These are phyloP conservation scores for Lycia hirtaria DNA, from an alignment of 2,888 invertebrate species.

Conservation along the genomic window DNA sequence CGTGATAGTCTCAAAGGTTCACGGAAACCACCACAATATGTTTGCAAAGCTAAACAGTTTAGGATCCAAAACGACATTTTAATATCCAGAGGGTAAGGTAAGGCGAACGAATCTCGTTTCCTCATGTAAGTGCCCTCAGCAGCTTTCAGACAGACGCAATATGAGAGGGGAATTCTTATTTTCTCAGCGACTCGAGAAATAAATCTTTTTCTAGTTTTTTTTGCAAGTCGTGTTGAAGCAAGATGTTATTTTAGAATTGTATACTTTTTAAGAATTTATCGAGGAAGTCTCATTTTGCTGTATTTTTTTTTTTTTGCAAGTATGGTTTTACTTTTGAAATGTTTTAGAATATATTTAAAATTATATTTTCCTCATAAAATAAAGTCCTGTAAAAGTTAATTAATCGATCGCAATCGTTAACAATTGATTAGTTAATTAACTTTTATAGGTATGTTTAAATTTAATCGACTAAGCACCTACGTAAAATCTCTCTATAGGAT, in stretches of 20 bases:
- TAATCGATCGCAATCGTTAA: background rate
- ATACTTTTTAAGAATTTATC: slow-evolving; percentile 1
- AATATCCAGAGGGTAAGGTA: slow-evolving; percentile 10
- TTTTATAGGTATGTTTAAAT: no score
- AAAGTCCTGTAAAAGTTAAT: background rate
- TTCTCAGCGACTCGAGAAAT: slow-evolving; percentile 17
- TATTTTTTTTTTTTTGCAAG: background rate
- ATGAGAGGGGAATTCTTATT: slow-evolving; percentile 24
- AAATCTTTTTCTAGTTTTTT: slow-evolving; percentile 24
- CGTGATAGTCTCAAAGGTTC: background rate
- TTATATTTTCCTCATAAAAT: background rate
- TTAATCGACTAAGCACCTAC: no score
- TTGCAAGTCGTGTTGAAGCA: slow-evolving; percentile 17
- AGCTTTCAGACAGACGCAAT: slow-evolving; percentile 22
- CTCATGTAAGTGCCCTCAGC: slow-evolving; percentile 15
- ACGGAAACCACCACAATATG: background rate
- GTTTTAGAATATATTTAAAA: background rate
- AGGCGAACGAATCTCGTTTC: slow-evolving; percentile 20
- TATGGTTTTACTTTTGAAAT: background rate
- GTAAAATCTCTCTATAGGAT: no score
- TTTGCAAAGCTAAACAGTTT: slow-evolving; percentile 6
- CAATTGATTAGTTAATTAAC: no score
- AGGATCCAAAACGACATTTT: slow-evolving; percentile 19
- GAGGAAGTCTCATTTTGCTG: no score
- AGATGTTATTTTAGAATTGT: slow-evolving; percentile 20